Evolutionary conservation across 2,113 vertebrate species (phyloP).

Genomic region (Tringa solitaria): DNA sequence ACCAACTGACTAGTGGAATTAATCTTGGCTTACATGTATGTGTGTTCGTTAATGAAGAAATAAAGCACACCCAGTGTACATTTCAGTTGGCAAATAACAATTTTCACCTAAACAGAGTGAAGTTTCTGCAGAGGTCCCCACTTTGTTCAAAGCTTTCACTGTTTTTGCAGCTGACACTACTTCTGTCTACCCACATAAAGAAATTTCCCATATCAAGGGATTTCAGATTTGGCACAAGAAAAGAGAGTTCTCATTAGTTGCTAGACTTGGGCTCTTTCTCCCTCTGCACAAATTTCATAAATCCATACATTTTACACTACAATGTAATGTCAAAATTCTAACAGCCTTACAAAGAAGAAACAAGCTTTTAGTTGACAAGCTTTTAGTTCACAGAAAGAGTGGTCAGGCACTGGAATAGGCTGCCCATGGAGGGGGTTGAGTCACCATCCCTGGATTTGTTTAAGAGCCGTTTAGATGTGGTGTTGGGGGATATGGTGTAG

Average conservation of each 20-base stretch:
- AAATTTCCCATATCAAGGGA: neutral
- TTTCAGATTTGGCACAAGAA: slow-evolving; percentile 27
- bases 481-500: no score
- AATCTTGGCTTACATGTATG: neutral
- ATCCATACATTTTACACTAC: neutral
- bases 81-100: neutral
- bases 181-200: neutral
- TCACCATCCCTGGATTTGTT: no score
- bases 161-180: slow-evolving; percentile 40
- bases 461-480: no score
- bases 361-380: neutral
- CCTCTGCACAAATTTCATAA: neutral
- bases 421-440: no score
- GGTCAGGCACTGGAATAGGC: no score
- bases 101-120: neutral
- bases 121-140: neutral
- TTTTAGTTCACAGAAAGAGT: no score
- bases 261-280: neutral
- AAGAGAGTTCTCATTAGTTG: neutral
- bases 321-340: neutral
- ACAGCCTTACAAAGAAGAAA: neutral
- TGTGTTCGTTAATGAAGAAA: neutral
- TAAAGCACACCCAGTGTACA: neutral
- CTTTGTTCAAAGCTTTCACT: neutral
- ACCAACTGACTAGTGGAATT: neutral